phyloP scores from a whole-genome alignment of 2,888 invertebrate genomes.

The Chymomyza fuscimana region DNA sequence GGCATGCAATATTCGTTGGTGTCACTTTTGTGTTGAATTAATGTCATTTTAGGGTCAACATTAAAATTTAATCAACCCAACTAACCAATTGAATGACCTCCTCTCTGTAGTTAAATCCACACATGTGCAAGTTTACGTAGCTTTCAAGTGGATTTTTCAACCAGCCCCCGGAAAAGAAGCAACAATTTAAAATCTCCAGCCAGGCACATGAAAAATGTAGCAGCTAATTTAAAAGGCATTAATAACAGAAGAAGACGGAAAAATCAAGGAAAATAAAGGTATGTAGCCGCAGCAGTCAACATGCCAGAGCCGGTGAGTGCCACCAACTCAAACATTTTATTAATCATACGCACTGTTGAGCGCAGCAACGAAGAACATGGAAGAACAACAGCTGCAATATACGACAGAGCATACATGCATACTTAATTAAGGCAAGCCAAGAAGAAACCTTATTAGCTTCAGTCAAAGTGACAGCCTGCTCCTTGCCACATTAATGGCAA shows the following conservation, averaged over 20 bases:
- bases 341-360: conserved; percentile 64
- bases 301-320: not conserved
- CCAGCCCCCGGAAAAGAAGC: not conserved
- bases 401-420: conserved; percentile 3
- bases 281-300: not conserved
- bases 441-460: not conserved
- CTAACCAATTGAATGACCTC: not conserved
- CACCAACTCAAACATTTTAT: conserved; percentile 21
- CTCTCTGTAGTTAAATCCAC: not conserved
- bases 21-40: not conserved
- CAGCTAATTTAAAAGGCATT: conserved; percentile 44
- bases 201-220: conserved; percentile 34
- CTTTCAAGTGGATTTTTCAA: not conserved
- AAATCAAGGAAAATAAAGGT: not conserved
- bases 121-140: not conserved
- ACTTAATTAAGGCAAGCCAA: conserved; percentile 1
- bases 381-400: conserved; percentile 7
- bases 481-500: not conserved
- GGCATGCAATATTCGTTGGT: not conserved
- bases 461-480: not conserved
- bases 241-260: conserved; percentile 19
- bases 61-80: conserved; percentile 21
- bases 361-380: conserved; percentile 13
- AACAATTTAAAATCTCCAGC: conserved; percentile 7
- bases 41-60: not conserved